Evolutionary conservation across 2,797 vertebrate species (phyloP).

Genomic region (Carapus acus): DNA sequence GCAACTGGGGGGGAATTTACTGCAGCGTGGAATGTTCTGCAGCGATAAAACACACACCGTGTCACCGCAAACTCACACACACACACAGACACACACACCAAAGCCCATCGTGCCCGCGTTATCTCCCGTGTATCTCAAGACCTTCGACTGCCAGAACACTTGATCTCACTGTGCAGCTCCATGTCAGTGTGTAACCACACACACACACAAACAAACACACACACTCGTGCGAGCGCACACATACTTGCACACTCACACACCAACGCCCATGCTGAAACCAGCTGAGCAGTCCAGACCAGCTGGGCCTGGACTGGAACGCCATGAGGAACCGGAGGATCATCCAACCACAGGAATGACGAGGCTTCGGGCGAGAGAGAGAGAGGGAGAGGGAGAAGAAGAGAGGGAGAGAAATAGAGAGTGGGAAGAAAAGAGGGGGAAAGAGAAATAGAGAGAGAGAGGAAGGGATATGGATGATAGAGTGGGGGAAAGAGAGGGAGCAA

Average conservation of each 20-base stretch:
- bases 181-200: too few species aligned
- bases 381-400: too few species aligned
- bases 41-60: too few species aligned
- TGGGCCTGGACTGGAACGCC: conserved; percentile 19
- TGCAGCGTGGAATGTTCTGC: background rate
- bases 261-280: too few species aligned
- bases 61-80: background rate
- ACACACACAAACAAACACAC: too few species aligned
- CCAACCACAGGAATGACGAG: background rate
- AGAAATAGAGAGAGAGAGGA: too few species aligned
- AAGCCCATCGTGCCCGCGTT: background rate
- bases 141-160: background rate
- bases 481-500: too few species aligned
- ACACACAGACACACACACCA: conserved; percentile 1
- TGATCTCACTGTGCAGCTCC: too few species aligned
- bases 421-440: too few species aligned
- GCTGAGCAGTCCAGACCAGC: conserved; percentile 33
- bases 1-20: background rate
- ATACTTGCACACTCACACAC: conserved; percentile 23
- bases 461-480: too few species aligned
- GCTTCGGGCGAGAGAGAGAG: too few species aligned
- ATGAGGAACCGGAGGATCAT: conserved; percentile 13
- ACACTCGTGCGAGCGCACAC: conserved; percentile 50
- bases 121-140: background rate
- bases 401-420: too few species aligned